A percentile compares a stretch with the other conserved stretches of the same genome.
phyloP scores from a whole-genome alignment of 2,113 vertebrate species.

The human (Homo sapiens) region DNA sequence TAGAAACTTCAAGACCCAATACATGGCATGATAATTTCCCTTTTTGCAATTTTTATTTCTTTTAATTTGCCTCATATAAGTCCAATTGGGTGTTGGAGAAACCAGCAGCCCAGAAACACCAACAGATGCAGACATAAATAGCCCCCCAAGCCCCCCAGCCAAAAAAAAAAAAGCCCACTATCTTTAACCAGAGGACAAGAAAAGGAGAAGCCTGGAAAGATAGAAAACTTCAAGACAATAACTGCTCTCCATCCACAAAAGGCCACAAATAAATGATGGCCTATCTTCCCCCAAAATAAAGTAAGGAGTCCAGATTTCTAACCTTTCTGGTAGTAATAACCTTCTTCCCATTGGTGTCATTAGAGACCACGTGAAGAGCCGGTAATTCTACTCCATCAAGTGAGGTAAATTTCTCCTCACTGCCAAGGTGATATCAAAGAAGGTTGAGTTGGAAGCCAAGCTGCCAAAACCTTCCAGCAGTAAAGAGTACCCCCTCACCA shows the following conservation, averaged over 20 bases:
- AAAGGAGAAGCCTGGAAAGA: not conserved
- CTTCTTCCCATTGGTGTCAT: too few relatives aligned
- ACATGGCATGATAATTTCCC: not conserved
- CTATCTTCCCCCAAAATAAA: not conserved
- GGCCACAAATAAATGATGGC: not conserved
- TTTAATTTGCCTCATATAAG: not conserved
- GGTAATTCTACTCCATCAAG: not conserved
- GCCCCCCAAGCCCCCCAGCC: rapidly evolving
- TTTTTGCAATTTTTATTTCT: not conserved
- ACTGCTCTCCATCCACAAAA: not conserved
- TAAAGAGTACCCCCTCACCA: not conserved
- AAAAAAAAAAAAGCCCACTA: too few relatives aligned
- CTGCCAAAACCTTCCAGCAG: not conserved
- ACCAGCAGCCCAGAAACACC: not conserved
- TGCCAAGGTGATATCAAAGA: too few relatives aligned
- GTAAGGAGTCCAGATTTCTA: not conserved
- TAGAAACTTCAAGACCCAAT: not conserved
- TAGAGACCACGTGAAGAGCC: not conserved
- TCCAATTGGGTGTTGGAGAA: too few relatives aligned
- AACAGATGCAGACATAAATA: not conserved
- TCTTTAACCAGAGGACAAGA: not conserved
- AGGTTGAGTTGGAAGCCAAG: not conserved
- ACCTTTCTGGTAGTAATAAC: not conserved
- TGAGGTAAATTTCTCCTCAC: not conserved
- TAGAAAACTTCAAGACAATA: not conserved